Evolutionary conservation across 2,113 vertebrate species (phyloP), one percentile per base, ranked within the genome.

Genomic region (Probosciger aterrimus): DNA sequence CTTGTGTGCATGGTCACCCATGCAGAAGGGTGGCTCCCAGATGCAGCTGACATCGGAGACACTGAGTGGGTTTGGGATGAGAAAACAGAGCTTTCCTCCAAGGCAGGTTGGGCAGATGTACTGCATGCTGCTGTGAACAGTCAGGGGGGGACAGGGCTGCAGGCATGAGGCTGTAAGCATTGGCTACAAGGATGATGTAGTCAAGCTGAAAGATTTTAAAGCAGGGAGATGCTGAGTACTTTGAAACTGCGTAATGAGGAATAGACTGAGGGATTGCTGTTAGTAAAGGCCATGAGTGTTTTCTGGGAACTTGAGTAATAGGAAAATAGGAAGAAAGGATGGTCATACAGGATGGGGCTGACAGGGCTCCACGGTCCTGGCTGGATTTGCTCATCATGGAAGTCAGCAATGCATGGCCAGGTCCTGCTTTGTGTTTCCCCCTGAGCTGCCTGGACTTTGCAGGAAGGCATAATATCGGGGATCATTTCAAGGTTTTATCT

Each of bases 401-500:
- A 83, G 50, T 50, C 41, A 31, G 14, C 18, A 59, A 47, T 64
- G 50, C 74, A 22, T 17, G 50, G 10, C n/a, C 1, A 7, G 24
- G 7, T 71, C 22, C 33, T 4, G 4, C 50, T 67, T 88, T 2
- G 1, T 83, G 27, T 55, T 64, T 88, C 64, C 73, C 17, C 41
- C 35, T 74, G 52, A 92, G 65, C 69, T 92, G 43, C 69, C 31
- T 92, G 47, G 35, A 65, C 6, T 81, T 78, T 65, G 13, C 27
- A 71, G 50, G 43, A 81, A 68, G 33, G 62, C 8, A 17, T 70
- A 79, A 79, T 60, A 39, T 30, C 9, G 44, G 46, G 9, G 27
- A 83, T 93, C 76, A 71, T 64, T 75, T 92, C 55, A 84, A 1
- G 7, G 9, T 90, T 95, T 92, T 88, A 78, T 84, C 67, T 88